A percentile compares a stretch with the other conserved stretches of the same genome.
phyloP scores from a whole-genome alignment of 37 sponge, comb jelly and placozoan genomes.

The Cliona cf. orientalis region DNA sequence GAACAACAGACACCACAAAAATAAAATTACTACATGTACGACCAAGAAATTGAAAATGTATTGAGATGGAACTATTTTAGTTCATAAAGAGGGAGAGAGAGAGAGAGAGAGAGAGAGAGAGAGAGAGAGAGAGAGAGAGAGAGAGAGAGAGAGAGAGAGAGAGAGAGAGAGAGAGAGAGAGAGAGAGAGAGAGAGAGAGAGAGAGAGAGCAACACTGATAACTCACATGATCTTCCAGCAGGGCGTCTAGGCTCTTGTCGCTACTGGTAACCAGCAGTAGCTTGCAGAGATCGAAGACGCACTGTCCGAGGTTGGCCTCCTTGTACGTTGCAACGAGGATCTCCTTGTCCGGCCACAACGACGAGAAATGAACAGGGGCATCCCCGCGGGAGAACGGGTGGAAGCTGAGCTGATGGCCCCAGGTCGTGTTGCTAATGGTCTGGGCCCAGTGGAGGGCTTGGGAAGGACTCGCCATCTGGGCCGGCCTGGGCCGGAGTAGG shows the following conservation, averaged over 20 bases:
- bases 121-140: constrained; percentile 5
- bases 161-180: not conserved
- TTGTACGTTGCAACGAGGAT: constrained; percentile 36
- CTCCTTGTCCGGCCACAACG: constrained; percentile 39
- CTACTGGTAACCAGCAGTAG: constrained; percentile 57
- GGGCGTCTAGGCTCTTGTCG: constrained; percentile 18
- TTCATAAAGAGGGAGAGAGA: too few species aligned
- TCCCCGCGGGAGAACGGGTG: constrained; percentile 17
- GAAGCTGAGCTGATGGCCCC: constrained; percentile 57
- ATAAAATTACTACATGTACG: too few species aligned
- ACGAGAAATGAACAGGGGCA: constrained; percentile 21
- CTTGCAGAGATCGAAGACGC: constrained; percentile 37
- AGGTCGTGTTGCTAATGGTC: constrained; percentile 56
- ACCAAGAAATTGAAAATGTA: too few species aligned
- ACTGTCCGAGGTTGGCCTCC: constrained; percentile 19
- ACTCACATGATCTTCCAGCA: constrained; percentile 39
- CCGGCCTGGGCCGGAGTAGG: too few species aligned
- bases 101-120: constrained; percentile 14
- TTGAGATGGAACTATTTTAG: too few species aligned
- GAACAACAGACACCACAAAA: too few species aligned
- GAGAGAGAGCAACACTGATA: not conserved
- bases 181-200: not conserved
- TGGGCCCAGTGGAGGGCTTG: not conserved
- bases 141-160: not conserved
- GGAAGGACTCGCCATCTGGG: not conserved